Base-by-base conservation (phyloP, 2,888 invertebrate genomes). In the Cacoxenus indagator region DNA sequence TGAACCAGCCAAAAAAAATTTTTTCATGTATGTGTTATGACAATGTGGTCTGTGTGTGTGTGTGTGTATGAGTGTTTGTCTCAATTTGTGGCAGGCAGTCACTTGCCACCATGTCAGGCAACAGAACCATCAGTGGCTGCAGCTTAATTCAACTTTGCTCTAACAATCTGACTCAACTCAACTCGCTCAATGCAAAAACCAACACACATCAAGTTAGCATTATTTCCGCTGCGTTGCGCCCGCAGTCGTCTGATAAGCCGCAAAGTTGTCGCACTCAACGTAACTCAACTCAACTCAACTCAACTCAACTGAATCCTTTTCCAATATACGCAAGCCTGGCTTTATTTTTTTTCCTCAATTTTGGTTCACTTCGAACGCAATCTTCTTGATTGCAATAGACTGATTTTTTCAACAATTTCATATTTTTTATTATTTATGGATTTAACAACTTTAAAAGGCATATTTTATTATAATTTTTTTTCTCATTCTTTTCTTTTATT, bases 151-250 rank as follows among this genome's bases (percentile, higher is more conserved):
- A 48, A 48, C 48, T 48, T 48, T 6, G 4, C n/a, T 48, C 14
- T 19, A 48, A 19, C 48, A n/a, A 11, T 48, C 17, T 19, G 4
- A 48, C 19, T 9, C 48, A 48, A 3, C 11, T 43, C 11, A n/a
- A n/a, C n/a, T n/a, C n/a, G n/a, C n/a, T n/a, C n/a, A n/a, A n/a
- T n/a, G n/a, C n/a, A n/a, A n/a, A n/a, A n/a, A n/a, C n/a, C n/a
- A n/a, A 48, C 48, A 5, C 48, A 48, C 17, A 48, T 8, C 14
- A 48, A 17, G 24, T 65, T 68, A n/a, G n/a, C n/a, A n/a, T 68
- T 59, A 68, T 46, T 68, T 68, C 68, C 68, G 65, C 68, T 37
- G 59, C 19, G 65, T 59, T 68, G 68, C 24, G 46, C 68, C 64
- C 29, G n/a, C n/a, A 26, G 29, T 26, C 54, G 29, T 43, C 11